These are phyloP conservation scores for Azorinus chamasolen DNA, from an alignment of 2,888 invertebrate species.

Conservation along the genomic window DNA sequence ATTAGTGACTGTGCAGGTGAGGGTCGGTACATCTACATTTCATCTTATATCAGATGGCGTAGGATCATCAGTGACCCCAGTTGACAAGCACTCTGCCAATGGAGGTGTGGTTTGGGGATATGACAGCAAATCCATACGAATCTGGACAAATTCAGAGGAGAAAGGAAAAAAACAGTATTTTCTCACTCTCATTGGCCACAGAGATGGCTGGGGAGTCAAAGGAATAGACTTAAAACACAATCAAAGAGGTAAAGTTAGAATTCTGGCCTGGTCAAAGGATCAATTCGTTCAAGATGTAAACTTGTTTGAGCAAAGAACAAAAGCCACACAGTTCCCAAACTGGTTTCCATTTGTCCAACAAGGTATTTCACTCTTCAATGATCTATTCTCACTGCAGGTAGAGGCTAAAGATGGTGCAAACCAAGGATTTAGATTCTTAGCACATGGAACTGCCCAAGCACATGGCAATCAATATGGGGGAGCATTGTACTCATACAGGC, in stretches of 20 bases:
- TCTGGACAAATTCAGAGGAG: too few species aligned
- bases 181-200: too few species aligned
- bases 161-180: too few species aligned
- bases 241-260: too few species aligned
- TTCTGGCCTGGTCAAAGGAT: too few species aligned
- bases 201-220: too few species aligned
- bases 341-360: too few species aligned
- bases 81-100: background rate
- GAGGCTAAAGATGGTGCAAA: constrained; percentile 43
- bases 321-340: too few species aligned
- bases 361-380: background rate
- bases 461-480: constrained; percentile 31
- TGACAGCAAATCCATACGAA: constrained; percentile 22
- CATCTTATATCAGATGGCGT: constrained; percentile 33
- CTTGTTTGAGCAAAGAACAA: too few species aligned
- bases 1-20: constrained; percentile 33
- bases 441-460: constrained; percentile 34
- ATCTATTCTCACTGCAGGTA: constrained; percentile 27
- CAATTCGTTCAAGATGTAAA: too few species aligned
- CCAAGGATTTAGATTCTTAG: constrained; percentile 39
- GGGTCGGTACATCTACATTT: background rate
- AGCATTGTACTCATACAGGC: constrained; percentile 32
- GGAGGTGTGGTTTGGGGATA: constrained; percentile 38
- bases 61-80: constrained; percentile 1
- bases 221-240: too few species aligned